phyloP scores from a whole-genome alignment of 1,140 invertebrate species.

The Drosophila elegans region DNA sequence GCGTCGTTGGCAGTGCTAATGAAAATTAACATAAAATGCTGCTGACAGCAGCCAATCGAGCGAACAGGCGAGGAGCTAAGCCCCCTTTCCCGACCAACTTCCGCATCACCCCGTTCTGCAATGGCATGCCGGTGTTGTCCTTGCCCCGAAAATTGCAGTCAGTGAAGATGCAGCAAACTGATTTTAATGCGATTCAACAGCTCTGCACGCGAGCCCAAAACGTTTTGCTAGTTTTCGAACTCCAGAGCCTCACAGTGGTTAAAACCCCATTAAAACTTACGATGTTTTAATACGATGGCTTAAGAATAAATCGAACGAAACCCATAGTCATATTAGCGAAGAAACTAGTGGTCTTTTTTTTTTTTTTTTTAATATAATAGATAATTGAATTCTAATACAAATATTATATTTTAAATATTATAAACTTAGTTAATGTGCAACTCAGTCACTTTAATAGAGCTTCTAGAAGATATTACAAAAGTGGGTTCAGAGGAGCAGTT shows the following conservation, averaged over 20 bases:
- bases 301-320: too few species aligned
- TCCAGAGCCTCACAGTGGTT: slow-evolving; percentile 22
- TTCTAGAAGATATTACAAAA: too few species aligned
- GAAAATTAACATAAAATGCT: slow-evolving; percentile 84
- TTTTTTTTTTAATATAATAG: too few species aligned
- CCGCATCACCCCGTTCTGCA: not conserved
- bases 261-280: too few species aligned
- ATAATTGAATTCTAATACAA: too few species aligned
- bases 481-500: too few species aligned
- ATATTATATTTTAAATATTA: too few species aligned
- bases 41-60: slow-evolving; percentile 82
- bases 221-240: slow-evolving; percentile 74
- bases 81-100: not conserved
- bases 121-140: slow-evolving; percentile 53
- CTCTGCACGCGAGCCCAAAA: slow-evolving; percentile 76
- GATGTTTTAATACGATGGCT: too few species aligned
- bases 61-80: slow-evolving; percentile 40
- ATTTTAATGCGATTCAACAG: slow-evolving; percentile 84
- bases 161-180: slow-evolving; percentile 81
- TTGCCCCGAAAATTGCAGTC: slow-evolving; percentile 71
- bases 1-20: slow-evolving; percentile 72
- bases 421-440: too few species aligned
- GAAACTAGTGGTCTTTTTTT: too few species aligned
- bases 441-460: too few species aligned
- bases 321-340: too few species aligned